These are phyloP conservation scores for Poecilia latipinna DNA, from an alignment of 2,113 vertebrate genomes.

Conservation along the genomic window DNA sequence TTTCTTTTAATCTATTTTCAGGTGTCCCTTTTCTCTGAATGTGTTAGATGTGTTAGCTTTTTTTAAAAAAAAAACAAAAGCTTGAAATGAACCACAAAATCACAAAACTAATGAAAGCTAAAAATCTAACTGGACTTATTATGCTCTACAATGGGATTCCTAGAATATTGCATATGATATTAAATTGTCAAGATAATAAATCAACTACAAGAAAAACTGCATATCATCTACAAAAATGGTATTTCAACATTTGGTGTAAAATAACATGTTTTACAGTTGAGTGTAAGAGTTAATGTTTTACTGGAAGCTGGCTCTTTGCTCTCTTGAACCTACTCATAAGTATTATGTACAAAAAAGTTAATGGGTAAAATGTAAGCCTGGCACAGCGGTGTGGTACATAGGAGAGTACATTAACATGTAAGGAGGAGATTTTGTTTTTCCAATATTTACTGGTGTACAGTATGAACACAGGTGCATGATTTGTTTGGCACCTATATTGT, in stretches of 20 bases:
- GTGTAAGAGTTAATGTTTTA: constrained; percentile 35
- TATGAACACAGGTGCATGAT: constrained; percentile 63
- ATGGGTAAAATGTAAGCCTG: constrained; percentile 32
- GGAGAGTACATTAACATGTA: constrained; percentile 36
- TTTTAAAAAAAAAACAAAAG: not conserved
- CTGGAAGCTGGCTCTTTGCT: constrained; percentile 25
- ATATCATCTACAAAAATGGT: too few species aligned
- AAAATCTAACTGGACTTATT: too few species aligned
- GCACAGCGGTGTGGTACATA: not conserved
- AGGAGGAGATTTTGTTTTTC: constrained; percentile 16
- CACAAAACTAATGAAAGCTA: too few species aligned
- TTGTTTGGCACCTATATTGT: constrained; percentile 52
- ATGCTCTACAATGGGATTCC: too few species aligned
- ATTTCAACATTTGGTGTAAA: too few species aligned
- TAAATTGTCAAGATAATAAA: too few species aligned
- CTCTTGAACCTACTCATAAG: constrained; percentile 45
- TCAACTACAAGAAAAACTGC: too few species aligned
- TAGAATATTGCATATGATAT: too few species aligned
- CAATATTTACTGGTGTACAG: constrained; percentile 12
- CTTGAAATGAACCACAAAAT: too few species aligned
- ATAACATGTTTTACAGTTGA: too few species aligned
- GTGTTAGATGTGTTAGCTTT: not conserved
- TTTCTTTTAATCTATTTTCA: too few species aligned
- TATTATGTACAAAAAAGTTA: constrained; percentile 47
- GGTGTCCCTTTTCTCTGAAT: not conserved